phyloP scores from a whole-genome alignment of 1,140 invertebrate genomes.

The Hyles vespertilio region DNA sequence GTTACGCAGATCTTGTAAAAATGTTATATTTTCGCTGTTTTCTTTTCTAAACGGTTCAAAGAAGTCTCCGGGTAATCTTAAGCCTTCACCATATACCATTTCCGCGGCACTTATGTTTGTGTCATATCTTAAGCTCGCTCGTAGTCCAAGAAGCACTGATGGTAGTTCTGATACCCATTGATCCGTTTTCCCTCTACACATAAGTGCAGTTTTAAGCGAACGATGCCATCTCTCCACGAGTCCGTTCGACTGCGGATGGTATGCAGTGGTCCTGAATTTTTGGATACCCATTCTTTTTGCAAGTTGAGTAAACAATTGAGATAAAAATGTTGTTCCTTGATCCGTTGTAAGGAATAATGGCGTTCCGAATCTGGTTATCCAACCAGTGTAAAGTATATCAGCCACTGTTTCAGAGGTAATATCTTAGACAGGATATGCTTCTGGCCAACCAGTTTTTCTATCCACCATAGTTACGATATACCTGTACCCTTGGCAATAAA shows the following conservation, averaged over 20 bases:
- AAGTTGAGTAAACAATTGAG: slow-evolving; percentile 2
- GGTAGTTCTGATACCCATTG: slow-evolving; percentile 6
- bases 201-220: slow-evolving; percentile 1
- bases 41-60: slow-evolving; percentile 3
- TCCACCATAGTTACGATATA: slow-evolving; percentile 69
- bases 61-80: slow-evolving; percentile 12
- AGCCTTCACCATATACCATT: slow-evolving; percentile 4
- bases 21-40: too few relatives aligned
- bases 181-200: not conserved
- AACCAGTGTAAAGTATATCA: slow-evolving; percentile 23
- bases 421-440: slow-evolving; percentile 58
- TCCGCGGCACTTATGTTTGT: slow-evolving; percentile 6
- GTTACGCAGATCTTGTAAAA: not conserved
- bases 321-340: slow-evolving; percentile 8
- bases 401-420: slow-evolving; percentile 42
- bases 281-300: not conserved
- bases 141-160: slow-evolving; percentile 1
- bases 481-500: slow-evolving; percentile 29
- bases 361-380: slow-evolving; percentile 40
- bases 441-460: slow-evolving; percentile 66
- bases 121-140: slow-evolving; percentile 1
- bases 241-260: slow-evolving; percentile 9
- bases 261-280: slow-evolving; percentile 3
- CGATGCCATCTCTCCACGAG: slow-evolving; percentile 6
- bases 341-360: slow-evolving; percentile 9